Conservation (phyloP, 2,797 vertebrate species). For the Knipowitschia caucasica region DNA sequence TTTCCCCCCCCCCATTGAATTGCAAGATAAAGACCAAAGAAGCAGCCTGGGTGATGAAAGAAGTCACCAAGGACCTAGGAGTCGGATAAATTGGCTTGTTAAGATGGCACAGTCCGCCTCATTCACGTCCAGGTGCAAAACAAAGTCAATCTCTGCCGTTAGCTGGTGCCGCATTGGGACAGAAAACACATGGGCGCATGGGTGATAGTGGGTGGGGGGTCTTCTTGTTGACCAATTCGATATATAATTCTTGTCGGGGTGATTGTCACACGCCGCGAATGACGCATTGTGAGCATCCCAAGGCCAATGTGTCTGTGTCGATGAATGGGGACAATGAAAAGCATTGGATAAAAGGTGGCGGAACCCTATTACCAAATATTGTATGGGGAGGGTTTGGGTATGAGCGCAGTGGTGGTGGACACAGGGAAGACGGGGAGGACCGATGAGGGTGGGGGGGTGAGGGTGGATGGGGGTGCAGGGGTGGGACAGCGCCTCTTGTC, state of each 20-base stretch:
- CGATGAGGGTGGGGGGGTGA: slow-evolving; percentile 12
- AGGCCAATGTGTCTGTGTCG: slow-evolving; percentile 55
- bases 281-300: slow-evolving; percentile 44
- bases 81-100: slow-evolving; percentile 79
- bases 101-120: slow-evolving; percentile 65
- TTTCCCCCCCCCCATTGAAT: slow-evolving; percentile 81
- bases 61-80: slow-evolving; percentile 69
- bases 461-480: slow-evolving; percentile 80
- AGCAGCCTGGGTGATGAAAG: slow-evolving; percentile 75
- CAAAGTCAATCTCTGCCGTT: slow-evolving; percentile 57
- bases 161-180: slow-evolving; percentile 51
- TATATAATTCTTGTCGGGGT: slow-evolving; percentile 22
- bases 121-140: slow-evolving; percentile 70
- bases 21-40: slow-evolving; percentile 75
- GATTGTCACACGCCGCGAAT: slow-evolving; percentile 10
- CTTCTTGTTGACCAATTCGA: slow-evolving; percentile 36
- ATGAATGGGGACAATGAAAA: slow-evolving; percentile 49
- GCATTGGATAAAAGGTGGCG: slow-evolving; percentile 49
- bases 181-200: slow-evolving; percentile 17
- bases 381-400: slow-evolving; percentile 48
- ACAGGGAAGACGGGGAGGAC: slow-evolving; percentile 35
- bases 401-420: slow-evolving; percentile 23
- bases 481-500: slow-evolving; percentile 74
- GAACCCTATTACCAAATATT: slow-evolving; percentile 58
- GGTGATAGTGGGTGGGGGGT: background rate